phyloP scores from a whole-genome alignment of 2,888 invertebrate genomes.

The Euplagia quadripunctaria region DNA sequence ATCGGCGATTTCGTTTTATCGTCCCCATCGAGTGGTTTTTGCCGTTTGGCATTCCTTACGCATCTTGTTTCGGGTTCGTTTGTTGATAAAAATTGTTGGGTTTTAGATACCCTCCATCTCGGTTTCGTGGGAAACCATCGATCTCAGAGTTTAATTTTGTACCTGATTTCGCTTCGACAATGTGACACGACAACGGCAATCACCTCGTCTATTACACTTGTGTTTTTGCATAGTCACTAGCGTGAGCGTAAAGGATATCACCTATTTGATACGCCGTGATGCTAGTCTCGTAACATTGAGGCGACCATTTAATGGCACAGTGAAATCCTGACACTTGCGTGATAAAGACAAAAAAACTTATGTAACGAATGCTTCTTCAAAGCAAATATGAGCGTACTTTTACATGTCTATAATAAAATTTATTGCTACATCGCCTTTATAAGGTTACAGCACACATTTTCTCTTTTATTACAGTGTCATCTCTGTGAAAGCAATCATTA shows the following conservation, averaged over 20 bases:
- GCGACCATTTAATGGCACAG: slow-evolving; percentile 59
- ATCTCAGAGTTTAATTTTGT: slow-evolving; percentile 25
- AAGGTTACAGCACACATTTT: slow-evolving; percentile 55
- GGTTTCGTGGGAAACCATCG: slow-evolving; percentile 56
- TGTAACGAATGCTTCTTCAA: slow-evolving; percentile 37
- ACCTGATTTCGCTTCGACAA: slow-evolving; percentile 18
- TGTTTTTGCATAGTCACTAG: slow-evolving; percentile 43
- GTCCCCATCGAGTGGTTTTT: slow-evolving; percentile 84
- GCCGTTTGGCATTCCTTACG: slow-evolving; percentile 82
- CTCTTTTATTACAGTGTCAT: slow-evolving; percentile 58
- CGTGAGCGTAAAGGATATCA: slow-evolving; percentile 52
- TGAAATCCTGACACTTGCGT: slow-evolving; percentile 36
- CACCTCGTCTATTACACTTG: slow-evolving; percentile 32
- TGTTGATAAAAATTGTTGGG: slow-evolving; percentile 59
- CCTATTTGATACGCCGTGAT: slow-evolving; percentile 55
- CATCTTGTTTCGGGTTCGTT: slow-evolving; percentile 79
- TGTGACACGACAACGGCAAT: slow-evolving; percentile 28
- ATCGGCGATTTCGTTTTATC: slow-evolving; percentile 86
- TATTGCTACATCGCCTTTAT: slow-evolving; percentile 41
- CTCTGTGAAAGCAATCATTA: slow-evolving; percentile 55
- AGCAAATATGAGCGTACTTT: slow-evolving; percentile 40
- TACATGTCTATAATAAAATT: slow-evolving; percentile 44
- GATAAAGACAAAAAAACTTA: slow-evolving; percentile 38
- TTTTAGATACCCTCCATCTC: slow-evolving; percentile 57
- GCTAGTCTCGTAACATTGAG: slow-evolving; percentile 54